Base-by-base conservation (phyloP, 1,140 invertebrate genomes). In the Antheraea mylitta region DNA sequence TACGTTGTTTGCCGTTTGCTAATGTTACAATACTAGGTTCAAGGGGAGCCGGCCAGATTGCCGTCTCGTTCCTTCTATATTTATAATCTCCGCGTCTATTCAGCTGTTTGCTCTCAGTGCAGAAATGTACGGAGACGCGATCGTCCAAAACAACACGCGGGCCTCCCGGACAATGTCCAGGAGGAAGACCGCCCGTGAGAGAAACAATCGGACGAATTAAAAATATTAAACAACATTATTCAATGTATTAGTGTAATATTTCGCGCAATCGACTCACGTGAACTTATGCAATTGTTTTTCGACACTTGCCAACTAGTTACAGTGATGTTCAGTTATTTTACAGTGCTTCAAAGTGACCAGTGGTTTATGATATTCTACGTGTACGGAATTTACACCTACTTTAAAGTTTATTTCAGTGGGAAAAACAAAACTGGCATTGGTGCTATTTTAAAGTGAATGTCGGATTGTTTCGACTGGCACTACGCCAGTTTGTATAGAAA, bases 391-490 rank as follows among this genome's bases (percentile, higher is more conserved):
- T 61, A 60, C 37, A 66, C 22, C 67, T 19, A 65, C 64, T 71
- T 38, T 68, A 65, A 73, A 58, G 64, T 70, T 79, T 79, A 80
- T 85, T 80, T 84, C 71, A 80, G 79, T 80, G 76, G 37, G 81
- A 81, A 89, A 87, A 91, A 91, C 89, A 91, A 89, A 89, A 82
- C 82, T 90, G 88, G 90, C 88, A 91, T 90, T 90, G 87, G 73
- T 83, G 80, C 80, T 90, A 89, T 91, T 89, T 90, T 79, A 76
- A 80, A 83, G 74, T 77, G 83, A 85, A 89, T 89, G 85, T 81
- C 83, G 82, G 83, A 84, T 82, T 76, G 79, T 82, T 82, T 82
- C 68, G 72, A 74, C 69, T 92, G 90, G 90, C 85, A 74, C 67
- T 36, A 75, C 76, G 87, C 90, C 90, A 90, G 67, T 72, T 59